These are phyloP conservation scores for Meliscaeva auricollis DNA, from an alignment of 2,888 invertebrate species.

Conservation along the genomic window DNA sequence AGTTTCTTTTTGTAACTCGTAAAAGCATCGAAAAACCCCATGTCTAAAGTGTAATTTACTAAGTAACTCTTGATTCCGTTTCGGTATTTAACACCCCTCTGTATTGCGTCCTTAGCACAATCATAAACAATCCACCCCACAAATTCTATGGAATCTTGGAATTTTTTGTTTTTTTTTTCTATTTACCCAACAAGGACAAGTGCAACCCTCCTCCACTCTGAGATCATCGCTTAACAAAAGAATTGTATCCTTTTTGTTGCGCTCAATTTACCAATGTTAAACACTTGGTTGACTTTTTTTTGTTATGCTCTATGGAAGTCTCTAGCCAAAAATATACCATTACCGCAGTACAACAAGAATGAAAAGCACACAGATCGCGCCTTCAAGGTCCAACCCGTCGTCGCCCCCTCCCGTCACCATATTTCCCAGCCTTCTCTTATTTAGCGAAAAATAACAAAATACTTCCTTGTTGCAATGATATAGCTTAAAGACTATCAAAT, in stretches of 20 bases:
- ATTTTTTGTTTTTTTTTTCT: conserved; percentile 65
- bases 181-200: conserved; percentile 68
- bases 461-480: conserved; percentile 47
- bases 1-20: neutral
- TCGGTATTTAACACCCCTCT: conserved; percentile 73
- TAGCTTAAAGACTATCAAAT: conserved; percentile 60
- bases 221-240: conserved; percentile 70
- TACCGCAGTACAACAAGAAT: conserved; percentile 51
- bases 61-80: conserved; percentile 71
- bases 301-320: conserved; percentile 42
- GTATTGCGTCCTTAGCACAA: conserved; percentile 49
- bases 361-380: conserved; percentile 55
- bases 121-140: conserved; percentile 75
- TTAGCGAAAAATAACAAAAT: conserved; percentile 35
- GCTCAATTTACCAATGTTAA: conserved; percentile 75
- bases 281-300: conserved; percentile 69
- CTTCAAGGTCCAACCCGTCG: conserved; percentile 49
- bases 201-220: conserved; percentile 67
- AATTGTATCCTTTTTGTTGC: conserved; percentile 73
- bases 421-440: neutral
- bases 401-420: conserved; percentile 36
- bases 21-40: conserved; percentile 15
- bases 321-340: conserved; percentile 46
- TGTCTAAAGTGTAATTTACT: conserved; percentile 58
- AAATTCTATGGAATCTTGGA: conserved; percentile 46